Conservation (phyloP, 1,140 invertebrate genomes). For the Melipona quadrifasciata region DNA sequence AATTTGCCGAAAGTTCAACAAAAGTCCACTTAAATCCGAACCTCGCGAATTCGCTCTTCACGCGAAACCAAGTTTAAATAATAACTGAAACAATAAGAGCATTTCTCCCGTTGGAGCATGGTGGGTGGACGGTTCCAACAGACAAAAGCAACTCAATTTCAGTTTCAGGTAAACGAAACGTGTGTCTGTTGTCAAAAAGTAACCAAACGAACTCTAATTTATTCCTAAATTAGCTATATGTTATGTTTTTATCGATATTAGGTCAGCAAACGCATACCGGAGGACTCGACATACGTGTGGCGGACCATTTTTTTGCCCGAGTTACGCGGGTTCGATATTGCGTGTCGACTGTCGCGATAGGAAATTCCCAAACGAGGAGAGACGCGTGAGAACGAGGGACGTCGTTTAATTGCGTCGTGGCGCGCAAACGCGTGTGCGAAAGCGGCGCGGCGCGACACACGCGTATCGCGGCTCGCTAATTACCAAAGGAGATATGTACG, state of each 20-base stretch:
- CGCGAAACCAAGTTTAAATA: background rate
- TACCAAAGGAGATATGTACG: slow-evolving; percentile 45
- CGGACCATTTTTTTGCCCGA: background rate
- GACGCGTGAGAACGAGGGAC: slow-evolving; percentile 50
- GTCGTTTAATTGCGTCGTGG: slow-evolving; percentile 62
- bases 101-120: background rate
- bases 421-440: slow-evolving; percentile 43
- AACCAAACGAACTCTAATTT: background rate
- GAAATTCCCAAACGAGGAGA: background rate
- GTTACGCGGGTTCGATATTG: background rate
- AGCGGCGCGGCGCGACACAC: background rate
- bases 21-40: too few relatives aligned
- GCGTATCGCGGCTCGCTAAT: slow-evolving; percentile 57
- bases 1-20: too few relatives aligned
- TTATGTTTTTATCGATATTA: too few relatives aligned
- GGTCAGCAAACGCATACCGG: background rate
- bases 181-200: background rate
- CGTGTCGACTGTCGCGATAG: background rate
- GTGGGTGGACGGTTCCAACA: background rate
- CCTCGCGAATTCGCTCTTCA: too few relatives aligned
- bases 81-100: background rate
- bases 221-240: background rate
- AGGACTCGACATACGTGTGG: too few relatives aligned
- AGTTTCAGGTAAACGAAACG: background rate
- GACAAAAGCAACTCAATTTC: background rate